These are phyloP conservation scores for Brachionus angularis DNA, from an alignment of 1,140 invertebrate genomes.

Conservation along the genomic window DNA sequence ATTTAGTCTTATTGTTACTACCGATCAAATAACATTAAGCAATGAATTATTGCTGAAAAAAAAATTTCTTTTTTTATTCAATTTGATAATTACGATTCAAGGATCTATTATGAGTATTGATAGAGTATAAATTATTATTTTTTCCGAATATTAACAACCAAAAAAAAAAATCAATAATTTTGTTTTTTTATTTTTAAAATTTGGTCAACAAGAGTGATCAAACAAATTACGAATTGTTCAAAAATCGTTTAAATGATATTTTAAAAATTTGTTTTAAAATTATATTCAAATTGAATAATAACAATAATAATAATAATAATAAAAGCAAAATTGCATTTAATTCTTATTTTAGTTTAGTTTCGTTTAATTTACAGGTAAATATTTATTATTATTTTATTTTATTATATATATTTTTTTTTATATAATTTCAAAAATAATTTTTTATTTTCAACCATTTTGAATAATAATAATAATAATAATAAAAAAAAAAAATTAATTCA, in stretches of 20 bases:
- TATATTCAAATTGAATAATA: not conserved
- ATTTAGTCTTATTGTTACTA: too few relatives aligned
- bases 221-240: conserved; percentile 11
- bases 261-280: not conserved
- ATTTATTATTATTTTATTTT: not conserved
- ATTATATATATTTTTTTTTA: too few relatives aligned
- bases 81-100: not conserved
- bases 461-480: too few relatives aligned
- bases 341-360: not conserved
- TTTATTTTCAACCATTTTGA: too few relatives aligned
- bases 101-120: conserved; percentile 18
- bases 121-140: conserved; percentile 16
- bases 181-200: conserved; percentile 5
- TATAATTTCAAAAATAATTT: not conserved
- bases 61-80: conserved; percentile 1
- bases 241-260: conserved; percentile 1
- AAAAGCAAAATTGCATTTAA: not conserved
- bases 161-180: too few relatives aligned
- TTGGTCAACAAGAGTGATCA: conserved; percentile 21
- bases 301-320: too few relatives aligned
- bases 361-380: conserved; percentile 2
- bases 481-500: too few relatives aligned
- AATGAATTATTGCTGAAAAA: conserved; percentile 10
- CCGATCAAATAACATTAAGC: conserved; percentile 18
- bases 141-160: too few relatives aligned